Base-by-base conservation (phyloP, 2,113 vertebrate species). In the Notiomystis cincta region DNA sequence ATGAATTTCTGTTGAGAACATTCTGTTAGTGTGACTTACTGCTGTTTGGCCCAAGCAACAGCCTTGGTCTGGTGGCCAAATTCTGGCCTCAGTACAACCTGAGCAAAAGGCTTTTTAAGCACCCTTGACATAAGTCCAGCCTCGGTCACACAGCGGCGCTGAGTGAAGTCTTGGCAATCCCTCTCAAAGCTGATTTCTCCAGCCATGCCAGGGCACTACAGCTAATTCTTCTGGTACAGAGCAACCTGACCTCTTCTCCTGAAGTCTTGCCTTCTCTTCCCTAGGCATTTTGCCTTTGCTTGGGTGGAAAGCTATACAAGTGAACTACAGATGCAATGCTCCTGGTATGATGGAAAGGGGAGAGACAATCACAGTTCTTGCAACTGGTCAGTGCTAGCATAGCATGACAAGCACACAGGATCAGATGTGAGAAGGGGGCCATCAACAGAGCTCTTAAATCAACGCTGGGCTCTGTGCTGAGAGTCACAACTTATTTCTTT, bases 141-240 rank as follows among this genome's bases (percentile, higher is more conserved):
- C 25, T 6, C 2, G 0, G 19, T 72, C 21, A 40, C 13, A 33
- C 2, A 77, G 13, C 6, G 7, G 6, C 7, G 10, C 28, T 61
- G 38, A 65, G 37, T 5, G 21, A 13, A 40, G 31, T 67, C 37
- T 81, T 73, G 22, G 17, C 31, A 90, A 44, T 2, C 3, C 13
- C 35, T 58, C 25, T 79, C 61, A 88, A 75, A 82, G 5, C 13
- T 56, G 21, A 58, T 72, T 75, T 85, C 48, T 79, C 21, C 33
- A 78, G 53, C 11, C 16, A 18, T 75, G 60, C 30, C 35, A 67
- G 21, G 82, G 35, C 9, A 69, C 33, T 37, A 75, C 17, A 51
- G 23, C 11, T 30, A 16, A 50, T 66, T 66, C 27, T 31, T 40
- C 33, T 70, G 38, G 7, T 44, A 40, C 38, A 44, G 24, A 28